phyloP scores from a whole-genome alignment of 2,888 invertebrate genomes.

The Clostera curtula region DNA sequence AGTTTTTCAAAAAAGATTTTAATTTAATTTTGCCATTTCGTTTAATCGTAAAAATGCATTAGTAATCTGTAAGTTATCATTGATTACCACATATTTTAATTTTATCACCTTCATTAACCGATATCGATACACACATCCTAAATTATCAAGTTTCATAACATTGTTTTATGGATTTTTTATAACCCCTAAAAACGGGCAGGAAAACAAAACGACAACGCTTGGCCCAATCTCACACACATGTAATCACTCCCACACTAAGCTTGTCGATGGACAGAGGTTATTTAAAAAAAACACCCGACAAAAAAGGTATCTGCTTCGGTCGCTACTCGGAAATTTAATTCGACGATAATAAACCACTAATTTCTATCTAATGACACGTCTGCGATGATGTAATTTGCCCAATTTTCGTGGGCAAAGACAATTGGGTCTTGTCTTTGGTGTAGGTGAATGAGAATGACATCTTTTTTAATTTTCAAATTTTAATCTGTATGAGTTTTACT shows the following conservation, averaged over 20 bases:
- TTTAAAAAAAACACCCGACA: conserved; percentile 24
- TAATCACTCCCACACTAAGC: conserved; percentile 32
- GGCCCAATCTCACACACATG: conserved; percentile 15
- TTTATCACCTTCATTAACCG: background rate
- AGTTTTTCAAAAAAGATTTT: no score
- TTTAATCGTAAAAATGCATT: no score
- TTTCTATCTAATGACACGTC: conserved; percentile 50
- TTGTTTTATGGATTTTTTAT: conserved; percentile 1
- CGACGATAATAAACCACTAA: conserved; percentile 47
- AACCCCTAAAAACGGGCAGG: background rate
- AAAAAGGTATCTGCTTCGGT: conserved; percentile 20
- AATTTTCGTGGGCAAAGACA: background rate
- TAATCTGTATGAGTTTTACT: background rate
- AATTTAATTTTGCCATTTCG: no score
- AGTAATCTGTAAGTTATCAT: no score
- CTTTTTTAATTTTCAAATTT: background rate
- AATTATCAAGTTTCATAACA: background rate
- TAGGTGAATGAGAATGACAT: background rate
- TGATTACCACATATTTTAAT: background rate
- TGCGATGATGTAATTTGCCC: conserved; percentile 5
- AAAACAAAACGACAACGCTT: conserved; percentile 5
- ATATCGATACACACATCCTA: background rate
- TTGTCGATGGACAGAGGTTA: conserved; percentile 28
- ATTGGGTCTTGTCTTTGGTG: background rate
- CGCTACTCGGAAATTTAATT: conserved; percentile 44